Percentiles rank a stretch among this genome's conserved stretches.
Conservation (phyloP, 1,140 invertebrate genomes). For the Drusus annulatus region DNA sequence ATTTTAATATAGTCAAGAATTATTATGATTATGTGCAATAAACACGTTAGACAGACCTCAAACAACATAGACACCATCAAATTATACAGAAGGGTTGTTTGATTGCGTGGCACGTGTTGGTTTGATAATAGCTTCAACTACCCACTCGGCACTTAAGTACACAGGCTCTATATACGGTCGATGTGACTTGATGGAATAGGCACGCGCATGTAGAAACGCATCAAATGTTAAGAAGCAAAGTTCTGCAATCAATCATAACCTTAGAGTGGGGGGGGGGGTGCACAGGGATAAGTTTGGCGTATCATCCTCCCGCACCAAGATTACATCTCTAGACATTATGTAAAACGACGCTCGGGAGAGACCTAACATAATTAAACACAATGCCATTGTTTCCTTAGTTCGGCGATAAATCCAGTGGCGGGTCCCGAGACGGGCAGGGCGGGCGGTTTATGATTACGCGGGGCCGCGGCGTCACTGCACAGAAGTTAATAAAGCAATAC, state of each 20-base stretch:
- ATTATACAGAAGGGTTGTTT: too few relatives aligned
- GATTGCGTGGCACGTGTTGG: too few relatives aligned
- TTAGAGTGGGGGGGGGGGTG: not conserved
- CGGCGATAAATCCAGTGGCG: conserved; percentile 50
- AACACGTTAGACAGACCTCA: too few relatives aligned
- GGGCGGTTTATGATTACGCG: conserved; percentile 24
- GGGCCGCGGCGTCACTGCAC: conserved; percentile 18
- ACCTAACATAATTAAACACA: conserved; percentile 59
- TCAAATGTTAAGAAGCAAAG: conserved; percentile 6
- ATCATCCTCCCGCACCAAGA: conserved; percentile 46
- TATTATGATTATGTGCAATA: too few relatives aligned
- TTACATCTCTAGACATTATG: conserved; percentile 59
- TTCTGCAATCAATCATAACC: conserved; percentile 7
- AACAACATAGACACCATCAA: too few relatives aligned
- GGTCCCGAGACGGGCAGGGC: not conserved
- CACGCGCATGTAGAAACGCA: too few relatives aligned
- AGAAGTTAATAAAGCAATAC: conserved; percentile 44
- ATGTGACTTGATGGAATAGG: too few relatives aligned
- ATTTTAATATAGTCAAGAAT: too few relatives aligned
- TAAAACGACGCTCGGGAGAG: conserved; percentile 59
- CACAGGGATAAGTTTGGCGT: conserved; percentile 11
- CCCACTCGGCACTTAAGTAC: too few relatives aligned
- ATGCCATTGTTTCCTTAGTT: conserved; percentile 58
- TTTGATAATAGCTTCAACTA: too few relatives aligned
- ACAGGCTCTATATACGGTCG: too few relatives aligned